Conservation (phyloP, 2,113 vertebrate genomes). For the Rhinolophus sinicus region DNA sequence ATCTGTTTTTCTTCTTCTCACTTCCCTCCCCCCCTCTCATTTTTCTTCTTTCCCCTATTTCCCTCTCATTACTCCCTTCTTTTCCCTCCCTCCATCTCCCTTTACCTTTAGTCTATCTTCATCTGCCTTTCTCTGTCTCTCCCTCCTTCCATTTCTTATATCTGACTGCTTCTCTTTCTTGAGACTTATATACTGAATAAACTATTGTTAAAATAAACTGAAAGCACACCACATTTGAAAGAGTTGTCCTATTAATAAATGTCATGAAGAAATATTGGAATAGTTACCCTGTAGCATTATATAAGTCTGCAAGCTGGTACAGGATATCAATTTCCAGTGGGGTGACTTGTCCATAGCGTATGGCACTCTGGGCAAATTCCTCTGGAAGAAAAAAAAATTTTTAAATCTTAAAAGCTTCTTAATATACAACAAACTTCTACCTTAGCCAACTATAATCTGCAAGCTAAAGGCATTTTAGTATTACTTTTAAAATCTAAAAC, state of each 20-base stretch:
- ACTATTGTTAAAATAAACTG: constrained; percentile 30
- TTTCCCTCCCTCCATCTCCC: too few relatives aligned
- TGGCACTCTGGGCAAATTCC: constrained; percentile 96
- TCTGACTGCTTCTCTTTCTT: background rate
- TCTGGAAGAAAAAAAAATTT: constrained; percentile 84
- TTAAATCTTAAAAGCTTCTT: constrained; percentile 33
- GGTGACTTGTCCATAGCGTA: constrained; percentile 97
- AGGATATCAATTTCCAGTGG: constrained; percentile 97
- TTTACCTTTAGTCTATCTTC: background rate
- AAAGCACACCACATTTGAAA: constrained; percentile 40
- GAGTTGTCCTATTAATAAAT: background rate
- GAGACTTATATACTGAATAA: background rate
- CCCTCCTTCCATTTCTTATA: background rate
- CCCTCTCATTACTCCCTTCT: background rate
- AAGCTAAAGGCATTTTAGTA: constrained; percentile 19
- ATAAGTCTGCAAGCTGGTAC: constrained; percentile 93
- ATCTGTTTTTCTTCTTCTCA: background rate
- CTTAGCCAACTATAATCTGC: constrained; percentile 46
- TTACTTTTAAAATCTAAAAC: background rate
- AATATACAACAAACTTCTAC: constrained; percentile 45
- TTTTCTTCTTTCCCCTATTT: background rate
- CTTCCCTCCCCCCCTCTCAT: background rate
- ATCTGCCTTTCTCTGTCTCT: background rate
- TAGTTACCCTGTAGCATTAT: constrained; percentile 94
- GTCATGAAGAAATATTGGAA: constrained; percentile 18